These are phyloP conservation scores for Lutraria rhynchaena DNA, from an alignment of 1,140 invertebrate genomes.

Conservation along the genomic window DNA sequence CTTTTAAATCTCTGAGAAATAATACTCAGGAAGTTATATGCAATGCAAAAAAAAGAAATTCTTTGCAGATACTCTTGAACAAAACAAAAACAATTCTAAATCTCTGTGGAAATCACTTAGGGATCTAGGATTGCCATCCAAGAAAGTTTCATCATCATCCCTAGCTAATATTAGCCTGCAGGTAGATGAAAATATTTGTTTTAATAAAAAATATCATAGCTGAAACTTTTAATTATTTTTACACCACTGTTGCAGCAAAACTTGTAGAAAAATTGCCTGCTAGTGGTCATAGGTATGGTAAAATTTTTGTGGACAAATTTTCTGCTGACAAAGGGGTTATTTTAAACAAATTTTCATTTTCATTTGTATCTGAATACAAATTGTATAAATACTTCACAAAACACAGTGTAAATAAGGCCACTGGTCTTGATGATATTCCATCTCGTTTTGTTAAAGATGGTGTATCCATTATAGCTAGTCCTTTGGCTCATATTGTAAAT, in stretches of 20 bases:
- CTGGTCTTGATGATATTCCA: conserved; percentile 15
- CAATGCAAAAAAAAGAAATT: conserved; percentile 10
- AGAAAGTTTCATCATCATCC: conserved; percentile 19
- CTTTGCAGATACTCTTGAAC: conserved; percentile 1
- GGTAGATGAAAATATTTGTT: conserved; percentile 29
- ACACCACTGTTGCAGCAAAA: conserved; percentile 23
- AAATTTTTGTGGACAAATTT: not conserved
- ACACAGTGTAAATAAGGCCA: conserved; percentile 9
- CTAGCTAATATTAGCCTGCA: conserved; percentile 28
- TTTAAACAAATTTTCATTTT: conserved; percentile 15
- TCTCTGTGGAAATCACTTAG: conserved; percentile 37
- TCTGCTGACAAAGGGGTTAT: conserved; percentile 8
- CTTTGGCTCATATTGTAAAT: not conserved
- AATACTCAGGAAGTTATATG: conserved; percentile 3
- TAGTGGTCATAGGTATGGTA: conserved; percentile 20
- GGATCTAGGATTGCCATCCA: conserved; percentile 37
- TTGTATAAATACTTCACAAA: conserved; percentile 6
- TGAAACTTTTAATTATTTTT: conserved; percentile 25
- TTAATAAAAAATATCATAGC: conserved; percentile 18
- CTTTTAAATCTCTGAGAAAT: conserved; percentile 27
- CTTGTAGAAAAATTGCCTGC: conserved; percentile 26
- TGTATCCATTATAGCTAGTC: conserved; percentile 1
- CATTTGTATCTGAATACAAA: conserved; percentile 10
- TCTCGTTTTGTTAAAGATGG: conserved; percentile 11
- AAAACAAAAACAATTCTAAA: conserved; percentile 47